phyloP scores from a whole-genome alignment of 2,888 invertebrate species.

The Drosophila nr. medialis region DNA sequence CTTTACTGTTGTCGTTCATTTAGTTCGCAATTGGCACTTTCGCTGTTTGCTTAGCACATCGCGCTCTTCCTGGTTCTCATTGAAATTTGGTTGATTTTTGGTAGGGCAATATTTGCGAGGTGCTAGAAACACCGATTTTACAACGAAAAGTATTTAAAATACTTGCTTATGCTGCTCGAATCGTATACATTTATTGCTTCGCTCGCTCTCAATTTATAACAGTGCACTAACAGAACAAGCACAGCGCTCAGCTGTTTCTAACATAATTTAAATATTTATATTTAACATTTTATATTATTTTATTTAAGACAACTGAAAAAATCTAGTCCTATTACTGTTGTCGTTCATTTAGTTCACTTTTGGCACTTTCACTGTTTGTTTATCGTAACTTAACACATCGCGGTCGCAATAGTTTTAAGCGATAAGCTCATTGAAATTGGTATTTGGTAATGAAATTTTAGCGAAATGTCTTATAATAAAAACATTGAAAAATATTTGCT shows the following conservation, averaged over 20 bases:
- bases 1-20: slow-evolving; percentile 20
- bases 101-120: neutral
- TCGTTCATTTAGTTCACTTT: neutral
- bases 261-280: slow-evolving; percentile 1
- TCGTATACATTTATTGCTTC: neutral
- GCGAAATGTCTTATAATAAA: no score
- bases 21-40: slow-evolving; percentile 17
- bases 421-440: neutral
- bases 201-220: neutral
- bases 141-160: neutral
- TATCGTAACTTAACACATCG: slow-evolving; percentile 8
- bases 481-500: neutral
- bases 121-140: neutral
- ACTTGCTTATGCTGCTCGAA: neutral
- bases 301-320: neutral
- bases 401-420: neutral
- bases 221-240: neutral
- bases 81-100: neutral
- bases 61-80: neutral
- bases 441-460: neutral
- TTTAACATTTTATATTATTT: neutral
- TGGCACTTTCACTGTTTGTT: slow-evolving; percentile 4
- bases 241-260: slow-evolving; percentile 1
- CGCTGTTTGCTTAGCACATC: neutral
- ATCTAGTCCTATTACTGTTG: neutral